Percentiles rank a stretch among this genome's conserved stretches.
Conservation (phyloP, 2,113 vertebrate genomes). For the Grus americana region DNA sequence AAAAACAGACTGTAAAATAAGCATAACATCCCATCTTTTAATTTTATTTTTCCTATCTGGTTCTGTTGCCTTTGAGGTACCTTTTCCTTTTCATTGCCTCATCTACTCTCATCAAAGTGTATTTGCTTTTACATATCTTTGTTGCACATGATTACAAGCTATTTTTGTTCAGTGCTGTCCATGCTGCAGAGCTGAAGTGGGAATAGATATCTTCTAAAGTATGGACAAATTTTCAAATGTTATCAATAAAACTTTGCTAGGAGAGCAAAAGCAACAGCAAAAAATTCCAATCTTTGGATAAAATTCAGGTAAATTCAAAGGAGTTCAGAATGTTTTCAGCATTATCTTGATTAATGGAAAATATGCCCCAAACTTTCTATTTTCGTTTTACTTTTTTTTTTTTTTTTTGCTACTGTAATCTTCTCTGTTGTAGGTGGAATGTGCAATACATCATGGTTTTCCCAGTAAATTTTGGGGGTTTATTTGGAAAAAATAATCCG, state of each 20-base stretch:
- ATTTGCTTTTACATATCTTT: background rate
- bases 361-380: background rate
- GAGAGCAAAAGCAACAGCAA: background rate
- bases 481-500: background rate
- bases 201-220: background rate
- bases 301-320: background rate
- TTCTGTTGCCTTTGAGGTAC: background rate
- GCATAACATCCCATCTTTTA: background rate
- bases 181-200: background rate
- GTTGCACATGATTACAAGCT: background rate
- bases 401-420: background rate
- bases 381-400: background rate
- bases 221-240: background rate
- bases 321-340: background rate
- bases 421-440: background rate
- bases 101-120: background rate
- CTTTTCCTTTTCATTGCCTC: background rate
- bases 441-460: background rate
- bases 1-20: background rate
- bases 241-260: background rate
- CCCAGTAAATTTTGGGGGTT: background rate
- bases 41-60: background rate
- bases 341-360: background rate
- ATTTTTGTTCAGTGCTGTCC: background rate
- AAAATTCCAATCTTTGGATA: background rate